These are phyloP conservation scores for Spinibarbus caldwelli DNA, from an alignment of 2,797 vertebrate species.

Conservation along the genomic window DNA sequence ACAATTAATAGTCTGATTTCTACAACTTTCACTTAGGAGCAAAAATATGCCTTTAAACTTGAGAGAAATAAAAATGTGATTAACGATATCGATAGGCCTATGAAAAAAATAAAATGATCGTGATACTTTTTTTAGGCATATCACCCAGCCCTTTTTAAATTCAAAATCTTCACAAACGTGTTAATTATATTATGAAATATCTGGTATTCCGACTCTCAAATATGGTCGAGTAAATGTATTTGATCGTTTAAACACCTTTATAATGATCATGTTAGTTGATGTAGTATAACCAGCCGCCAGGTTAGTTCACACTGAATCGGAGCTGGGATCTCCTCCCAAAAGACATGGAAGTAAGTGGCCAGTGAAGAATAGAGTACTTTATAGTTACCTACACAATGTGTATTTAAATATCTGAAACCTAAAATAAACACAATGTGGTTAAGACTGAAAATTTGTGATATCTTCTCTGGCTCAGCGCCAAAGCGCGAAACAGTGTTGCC, in stretches of 20 bases:
- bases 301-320: too few relatives aligned
- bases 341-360: background rate
- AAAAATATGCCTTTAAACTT: too few relatives aligned
- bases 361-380: too few relatives aligned
- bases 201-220: background rate
- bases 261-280: background rate
- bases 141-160: background rate
- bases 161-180: background rate
- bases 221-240: background rate
- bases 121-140: too few relatives aligned
- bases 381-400: background rate
- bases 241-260: background rate
- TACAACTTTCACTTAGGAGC: background rate
- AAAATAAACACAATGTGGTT: background rate
- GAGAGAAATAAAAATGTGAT: background rate
- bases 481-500: too few relatives aligned
- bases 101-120: too few relatives aligned
- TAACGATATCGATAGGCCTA: too few relatives aligned
- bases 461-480: background rate
- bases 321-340: background rate
- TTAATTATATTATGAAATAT: background rate
- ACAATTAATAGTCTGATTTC: background rate
- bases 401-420: background rate
- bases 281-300: background rate
- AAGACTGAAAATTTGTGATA: background rate